Conservation (phyloP, 2,113 vertebrate species). For the Oceanites oceanicus region DNA sequence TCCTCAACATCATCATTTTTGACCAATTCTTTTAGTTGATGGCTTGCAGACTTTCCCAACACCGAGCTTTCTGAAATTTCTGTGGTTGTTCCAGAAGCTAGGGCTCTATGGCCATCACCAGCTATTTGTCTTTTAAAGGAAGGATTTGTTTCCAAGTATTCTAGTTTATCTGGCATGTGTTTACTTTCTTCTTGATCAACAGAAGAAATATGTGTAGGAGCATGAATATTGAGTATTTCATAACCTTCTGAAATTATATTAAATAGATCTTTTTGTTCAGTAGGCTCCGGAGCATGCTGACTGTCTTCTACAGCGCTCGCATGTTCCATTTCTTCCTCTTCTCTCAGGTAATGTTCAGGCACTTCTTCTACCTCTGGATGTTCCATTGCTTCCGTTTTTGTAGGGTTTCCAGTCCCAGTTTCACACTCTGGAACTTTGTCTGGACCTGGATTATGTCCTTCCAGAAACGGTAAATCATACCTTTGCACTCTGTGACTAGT, state of each 20-base stretch:
- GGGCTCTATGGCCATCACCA: neutral
- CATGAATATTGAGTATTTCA: slow-evolving; percentile 92
- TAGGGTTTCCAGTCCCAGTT: neutral
- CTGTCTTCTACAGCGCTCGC: neutral
- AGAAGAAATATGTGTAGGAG: slow-evolving; percentile 84
- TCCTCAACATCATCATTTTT: slow-evolving; percentile 13
- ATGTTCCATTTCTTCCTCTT: slow-evolving; percentile 5
- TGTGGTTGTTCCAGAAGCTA: neutral
- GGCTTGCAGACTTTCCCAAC: neutral
- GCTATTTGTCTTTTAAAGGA: slow-evolving; percentile 71
- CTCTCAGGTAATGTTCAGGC: neutral
- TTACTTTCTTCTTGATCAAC: slow-evolving; percentile 89
- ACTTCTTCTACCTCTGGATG: neutral
- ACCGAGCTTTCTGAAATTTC: slow-evolving; percentile 15
- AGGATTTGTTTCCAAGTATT: slow-evolving; percentile 85
- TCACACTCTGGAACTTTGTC: neutral
- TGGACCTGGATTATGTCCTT: slow-evolving; percentile 15
- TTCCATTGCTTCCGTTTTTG: neutral
- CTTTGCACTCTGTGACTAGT: neutral
- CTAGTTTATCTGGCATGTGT: slow-evolving; percentile 85
- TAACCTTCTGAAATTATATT: slow-evolving; percentile 92
- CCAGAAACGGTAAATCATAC: neutral
- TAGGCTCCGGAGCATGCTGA: slow-evolving; percentile 13
- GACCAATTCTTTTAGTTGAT: neutral
- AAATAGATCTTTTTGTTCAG: slow-evolving; percentile 86